Evolutionary conservation across 2,797 vertebrate species (phyloP), one percentile per base, ranked within the genome.

Genomic region (Florisuga fusca): DNA sequence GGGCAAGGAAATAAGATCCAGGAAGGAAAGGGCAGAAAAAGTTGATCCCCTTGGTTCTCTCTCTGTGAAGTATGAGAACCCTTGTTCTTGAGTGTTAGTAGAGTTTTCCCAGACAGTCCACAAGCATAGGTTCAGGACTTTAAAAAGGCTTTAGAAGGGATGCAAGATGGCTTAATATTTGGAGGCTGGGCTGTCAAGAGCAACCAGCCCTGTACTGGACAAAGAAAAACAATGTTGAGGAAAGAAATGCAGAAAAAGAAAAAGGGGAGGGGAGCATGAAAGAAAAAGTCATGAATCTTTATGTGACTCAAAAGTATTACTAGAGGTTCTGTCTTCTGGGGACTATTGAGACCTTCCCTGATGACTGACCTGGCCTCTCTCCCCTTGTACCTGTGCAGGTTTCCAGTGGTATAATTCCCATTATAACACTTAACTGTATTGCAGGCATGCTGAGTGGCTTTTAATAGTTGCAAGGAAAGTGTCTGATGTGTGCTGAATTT

Each of bases 381-480:
- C 14, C 8, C 6, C 15, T 43, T 67, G 3, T 31, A 50, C 33
- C 13, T 80, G 14, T 61, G 21, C 22, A 80, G 15, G 27, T 43
- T 79, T 14, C 36, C 31, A 69, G 77, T 16, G 36, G 17, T 54
- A 9, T 34, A 75, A 93, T 61, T 68, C 36, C 38, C 6, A 1
- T 31, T 69, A 51, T 29, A 48, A 6, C n/a, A 78, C 15, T 85
- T 82, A 43, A 41, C 33, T 73, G 15, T 45, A 64, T 58, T 59
- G 57, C 6, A 74, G 17, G 45, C 38, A 67, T 36, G 36, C 22
- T 4, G 1, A 73, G 81, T 22, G 29, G 25, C 64, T 84, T 83
- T 72, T 77, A 85, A 74, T 41, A 57, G 25, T 83, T 78, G 50
- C 23, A 92, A 71, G 45, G 9, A 85, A 91, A 78, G 27, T 62